A percentile compares a stretch with the other conserved stretches of the same genome.
Conservation (phyloP, 2,888 invertebrate species). For the Crepidodera aurea region DNA sequence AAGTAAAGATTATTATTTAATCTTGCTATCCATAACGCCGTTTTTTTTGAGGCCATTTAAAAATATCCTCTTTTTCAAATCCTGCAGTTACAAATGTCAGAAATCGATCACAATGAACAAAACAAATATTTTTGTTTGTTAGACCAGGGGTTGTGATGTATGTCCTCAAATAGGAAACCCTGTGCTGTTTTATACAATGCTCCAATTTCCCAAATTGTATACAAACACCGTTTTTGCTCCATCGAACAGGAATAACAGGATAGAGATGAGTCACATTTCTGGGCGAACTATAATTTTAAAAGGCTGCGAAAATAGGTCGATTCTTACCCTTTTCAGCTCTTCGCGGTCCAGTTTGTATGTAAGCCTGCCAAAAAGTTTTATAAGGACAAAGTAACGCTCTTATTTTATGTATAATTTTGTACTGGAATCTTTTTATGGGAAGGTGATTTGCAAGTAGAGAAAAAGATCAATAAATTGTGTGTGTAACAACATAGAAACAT, state of each 20-base stretch:
- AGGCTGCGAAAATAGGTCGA: constrained; percentile 36
- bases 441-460: too few species aligned
- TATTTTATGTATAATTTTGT: too few species aligned
- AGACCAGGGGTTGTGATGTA: not conserved
- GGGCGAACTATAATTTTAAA: constrained; percentile 36
- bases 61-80: not conserved
- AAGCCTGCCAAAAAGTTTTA: constrained; percentile 33
- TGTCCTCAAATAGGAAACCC: constrained; percentile 9
- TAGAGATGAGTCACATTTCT: constrained; percentile 30
- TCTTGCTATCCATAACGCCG: too few species aligned
- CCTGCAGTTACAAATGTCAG: not conserved
- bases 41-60: too few species aligned
- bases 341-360: constrained; percentile 28
- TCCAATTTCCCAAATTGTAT: constrained; percentile 33
- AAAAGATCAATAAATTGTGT: too few species aligned
- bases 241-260: constrained; percentile 9
- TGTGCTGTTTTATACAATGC: constrained; percentile 2
- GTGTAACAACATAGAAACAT: too few species aligned
- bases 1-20: too few species aligned
- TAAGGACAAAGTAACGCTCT: too few species aligned
- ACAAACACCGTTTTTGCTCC: constrained; percentile 32
- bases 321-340: constrained; percentile 9
- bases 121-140: constrained; percentile 7
- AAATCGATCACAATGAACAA: not conserved
- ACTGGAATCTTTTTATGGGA: too few species aligned